Evolutionary conservation across 2,113 vertebrate genomes (phyloP), one percentile per base, ranked within the genome.

Genomic region (Cricetomys ansorgei): DNA sequence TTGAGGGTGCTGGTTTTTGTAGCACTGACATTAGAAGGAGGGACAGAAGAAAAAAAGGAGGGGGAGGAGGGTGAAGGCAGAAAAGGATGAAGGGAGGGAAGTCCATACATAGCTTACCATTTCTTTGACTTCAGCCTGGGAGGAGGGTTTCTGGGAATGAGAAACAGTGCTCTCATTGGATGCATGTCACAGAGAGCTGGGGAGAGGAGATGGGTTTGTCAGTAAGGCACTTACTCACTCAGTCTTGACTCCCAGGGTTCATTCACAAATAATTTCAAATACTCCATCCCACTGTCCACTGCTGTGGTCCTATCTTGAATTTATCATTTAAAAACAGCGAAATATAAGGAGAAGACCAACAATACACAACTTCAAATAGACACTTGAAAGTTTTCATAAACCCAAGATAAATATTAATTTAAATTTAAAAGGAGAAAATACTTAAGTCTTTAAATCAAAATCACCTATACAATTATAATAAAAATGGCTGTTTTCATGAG

Each of bases 101-200:
- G 77, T 81, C 17, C 86, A 55, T 7, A 48, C 1, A 34, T 50
- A 73, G 98, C 99, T 87, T 98, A 99, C 99, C 99, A 99, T 99
- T 99, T 99, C 98, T 99, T 99, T 97, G 99, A 99, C 98, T 99
- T 99, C 98, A 99, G 99, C 95, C 99, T 99, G 62, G 99, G 99
- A 64, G 99, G 99, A 97, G 99, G 99, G 97, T 99, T 99, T 98
- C 99, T 99, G 97, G 99, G 99, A 95, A 99, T 99, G 98, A 99
- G 99, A 98, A 99, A 99, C 98, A 99, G 99, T 19, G 99, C 99
- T 99, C 99, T 99, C 99, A 99, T 99, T 50, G 99, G 99, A 97
- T 99, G 99, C 99, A 99, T 99, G 98, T 99, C 99, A 97, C 99
- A 99, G 97, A 99, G 99, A 0, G 99, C 99, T 99, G 98, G 48